phyloP scores from a whole-genome alignment of 2,113 vertebrate species.

The Xenotilapia caudafasciata region DNA sequence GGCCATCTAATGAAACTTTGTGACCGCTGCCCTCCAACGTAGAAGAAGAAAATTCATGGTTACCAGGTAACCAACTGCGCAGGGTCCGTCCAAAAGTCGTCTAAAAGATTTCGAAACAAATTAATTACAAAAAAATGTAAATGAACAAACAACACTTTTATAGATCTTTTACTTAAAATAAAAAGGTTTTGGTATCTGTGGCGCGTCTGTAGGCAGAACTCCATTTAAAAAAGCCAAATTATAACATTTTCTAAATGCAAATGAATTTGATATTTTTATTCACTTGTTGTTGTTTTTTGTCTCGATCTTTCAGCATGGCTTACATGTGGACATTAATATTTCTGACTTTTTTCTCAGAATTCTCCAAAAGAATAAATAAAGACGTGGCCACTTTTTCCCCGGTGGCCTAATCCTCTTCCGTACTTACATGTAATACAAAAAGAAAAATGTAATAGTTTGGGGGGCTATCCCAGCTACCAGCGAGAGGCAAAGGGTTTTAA shows the following conservation, averaged over 20 bases:
- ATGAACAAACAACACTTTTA: neutral
- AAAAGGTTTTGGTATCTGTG: neutral
- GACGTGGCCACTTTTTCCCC: neutral
- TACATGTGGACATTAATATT: neutral
- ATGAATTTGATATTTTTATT: neutral
- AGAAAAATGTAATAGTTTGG: neutral
- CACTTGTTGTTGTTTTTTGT: neutral
- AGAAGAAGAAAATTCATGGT: neutral
- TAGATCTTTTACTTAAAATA: neutral
- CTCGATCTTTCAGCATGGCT: neutral
- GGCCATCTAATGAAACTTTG: neutral
- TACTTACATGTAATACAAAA: neutral
- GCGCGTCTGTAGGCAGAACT: neutral
- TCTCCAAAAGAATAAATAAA: neutral
- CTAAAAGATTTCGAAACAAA: neutral
- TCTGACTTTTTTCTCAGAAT: neutral
- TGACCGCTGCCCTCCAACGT: neutral
- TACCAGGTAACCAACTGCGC: neutral
- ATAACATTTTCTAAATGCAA: neutral
- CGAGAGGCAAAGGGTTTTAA: neutral
- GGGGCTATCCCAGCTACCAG: neutral
- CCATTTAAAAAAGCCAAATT: neutral
- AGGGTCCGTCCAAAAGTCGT: neutral
- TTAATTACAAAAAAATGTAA: neutral
- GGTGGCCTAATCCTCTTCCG: neutral